phyloP scores from a whole-genome alignment of 2,888 invertebrate genomes.

The Rhingia campestris region DNA sequence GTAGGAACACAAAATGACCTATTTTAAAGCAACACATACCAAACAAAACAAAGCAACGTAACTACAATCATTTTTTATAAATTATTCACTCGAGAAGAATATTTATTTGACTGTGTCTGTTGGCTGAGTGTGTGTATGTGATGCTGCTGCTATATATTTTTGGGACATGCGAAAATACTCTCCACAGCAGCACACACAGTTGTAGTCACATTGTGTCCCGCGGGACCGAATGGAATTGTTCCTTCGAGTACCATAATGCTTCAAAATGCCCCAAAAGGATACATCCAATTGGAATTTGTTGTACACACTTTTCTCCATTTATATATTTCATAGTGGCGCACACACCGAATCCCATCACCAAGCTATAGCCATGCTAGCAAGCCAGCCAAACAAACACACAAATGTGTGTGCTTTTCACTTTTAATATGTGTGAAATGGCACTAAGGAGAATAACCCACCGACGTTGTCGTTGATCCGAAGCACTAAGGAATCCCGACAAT shows the following conservation, averaged over 20 bases:
- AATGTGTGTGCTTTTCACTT: slow-evolving; percentile 74
- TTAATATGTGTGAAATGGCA: slow-evolving; percentile 75
- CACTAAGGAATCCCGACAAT: slow-evolving; percentile 73
- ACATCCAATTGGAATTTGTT: slow-evolving; percentile 81
- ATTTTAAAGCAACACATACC: slow-evolving; percentile 40
- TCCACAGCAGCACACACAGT: slow-evolving; percentile 33
- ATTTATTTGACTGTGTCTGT: slow-evolving; percentile 22
- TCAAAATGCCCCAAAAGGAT: slow-evolving; percentile 81
- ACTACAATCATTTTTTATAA: slow-evolving; percentile 65
- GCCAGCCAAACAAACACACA: slow-evolving; percentile 64
- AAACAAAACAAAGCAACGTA: slow-evolving; percentile 18
- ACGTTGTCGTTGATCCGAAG: slow-evolving; percentile 65
- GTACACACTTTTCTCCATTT: slow-evolving; percentile 76
- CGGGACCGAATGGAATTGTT: slow-evolving; percentile 81
- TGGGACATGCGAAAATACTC: slow-evolving; percentile 51
- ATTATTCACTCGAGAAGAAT: slow-evolving; percentile 58
- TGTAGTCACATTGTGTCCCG: slow-evolving; percentile 76
- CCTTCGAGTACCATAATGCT: slow-evolving; percentile 83
- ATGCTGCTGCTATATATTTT: slow-evolving; percentile 37
- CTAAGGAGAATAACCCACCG: slow-evolving; percentile 74
- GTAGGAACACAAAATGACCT: slow-evolving; percentile 45
- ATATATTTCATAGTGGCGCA: slow-evolving; percentile 72
- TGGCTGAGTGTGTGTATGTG: not conserved
- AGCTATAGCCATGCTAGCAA: slow-evolving; percentile 17
- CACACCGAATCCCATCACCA: slow-evolving; percentile 68